Conservation (phyloP, 2,113 vertebrate species). For the Heteronetta atricapilla region DNA sequence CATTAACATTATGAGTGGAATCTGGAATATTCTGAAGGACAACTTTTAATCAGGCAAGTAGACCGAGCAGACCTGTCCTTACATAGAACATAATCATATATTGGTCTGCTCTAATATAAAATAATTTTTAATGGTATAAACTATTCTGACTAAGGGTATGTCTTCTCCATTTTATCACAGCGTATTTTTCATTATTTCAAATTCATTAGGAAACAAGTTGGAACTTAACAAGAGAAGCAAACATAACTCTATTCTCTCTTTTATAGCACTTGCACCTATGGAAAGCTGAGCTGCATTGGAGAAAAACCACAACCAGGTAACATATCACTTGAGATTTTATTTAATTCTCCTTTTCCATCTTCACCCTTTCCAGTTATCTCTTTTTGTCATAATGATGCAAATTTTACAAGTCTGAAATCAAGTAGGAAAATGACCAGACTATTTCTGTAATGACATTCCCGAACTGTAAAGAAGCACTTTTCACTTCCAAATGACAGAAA, state of each 20-base stretch:
- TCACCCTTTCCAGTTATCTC: background rate
- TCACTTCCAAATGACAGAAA: background rate
- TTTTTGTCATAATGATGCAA: background rate
- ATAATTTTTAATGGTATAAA: background rate
- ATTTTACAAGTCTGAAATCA: background rate
- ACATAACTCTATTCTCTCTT: background rate
- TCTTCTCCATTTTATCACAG: background rate
- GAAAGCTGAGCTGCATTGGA: constrained; percentile 78
- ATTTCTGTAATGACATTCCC: background rate
- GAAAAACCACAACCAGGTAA: constrained; percentile 70
- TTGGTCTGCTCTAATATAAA: background rate
- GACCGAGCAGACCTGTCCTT: background rate
- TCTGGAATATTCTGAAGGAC: background rate
- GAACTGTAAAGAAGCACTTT: background rate
- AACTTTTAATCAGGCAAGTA: background rate
- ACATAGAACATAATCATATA: background rate
- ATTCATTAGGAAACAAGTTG: background rate
- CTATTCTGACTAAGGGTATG: background rate
- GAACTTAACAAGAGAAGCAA: background rate
- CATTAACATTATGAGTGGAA: background rate
- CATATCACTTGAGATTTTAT: background rate
- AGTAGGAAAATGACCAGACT: background rate
- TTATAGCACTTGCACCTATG: constrained; percentile 74
- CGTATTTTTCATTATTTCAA: background rate
- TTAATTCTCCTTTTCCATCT: background rate